Base-by-base conservation (phyloP, 2,888 invertebrate genomes). In the Tiphia femorata region DNA sequence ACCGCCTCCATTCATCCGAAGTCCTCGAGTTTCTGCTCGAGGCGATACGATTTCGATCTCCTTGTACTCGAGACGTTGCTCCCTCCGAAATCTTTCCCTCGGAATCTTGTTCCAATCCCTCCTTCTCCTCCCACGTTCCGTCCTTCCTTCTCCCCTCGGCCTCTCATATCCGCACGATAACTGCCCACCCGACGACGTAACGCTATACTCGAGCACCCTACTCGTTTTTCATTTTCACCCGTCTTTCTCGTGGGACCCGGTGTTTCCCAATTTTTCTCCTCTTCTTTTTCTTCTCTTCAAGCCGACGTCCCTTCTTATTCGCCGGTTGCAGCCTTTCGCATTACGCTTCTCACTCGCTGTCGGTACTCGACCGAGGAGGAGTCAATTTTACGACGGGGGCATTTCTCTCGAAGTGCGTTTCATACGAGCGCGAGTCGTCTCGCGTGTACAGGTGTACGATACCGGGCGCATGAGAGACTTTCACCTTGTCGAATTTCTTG, bases 171-270 rank as follows among this genome's bases (percentile, higher is more conserved):
- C 47, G 60, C 65, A 70, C 70, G 63, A 67, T 67, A 61, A 70
- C 65, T 54, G 61, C 20, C 60, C 60, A 58, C 40, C 30, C 57
- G 53, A 47, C 38, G 29, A 16, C 37, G 20, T 42, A 46, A 41
- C 25, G 38, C 60, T 58, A 59, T 49, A 53, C 41, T 37, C 40
- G 16, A 21, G 43, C 40, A 49, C 59, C 62, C 57, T 62, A 60
- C 41, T 64, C 73, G 58, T 74, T 72, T 68, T 65, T 72, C 74
- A 74, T 71, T 74, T 74, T 74, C 72, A 63, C 74, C 63, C 74
- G 62, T 55, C 49, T 52, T 47, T 50, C 53, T 49, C 29, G n/a
- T n/a, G n/a, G n/a, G 17, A 35, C 25, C 8, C 25, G 25, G 5
- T 25, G 6, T n/a, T 35, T 19, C 23, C 35, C 16, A 8, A 6